Conservation (phyloP, 2,113 vertebrate genomes). For the Laterallus jamaicensis region DNA sequence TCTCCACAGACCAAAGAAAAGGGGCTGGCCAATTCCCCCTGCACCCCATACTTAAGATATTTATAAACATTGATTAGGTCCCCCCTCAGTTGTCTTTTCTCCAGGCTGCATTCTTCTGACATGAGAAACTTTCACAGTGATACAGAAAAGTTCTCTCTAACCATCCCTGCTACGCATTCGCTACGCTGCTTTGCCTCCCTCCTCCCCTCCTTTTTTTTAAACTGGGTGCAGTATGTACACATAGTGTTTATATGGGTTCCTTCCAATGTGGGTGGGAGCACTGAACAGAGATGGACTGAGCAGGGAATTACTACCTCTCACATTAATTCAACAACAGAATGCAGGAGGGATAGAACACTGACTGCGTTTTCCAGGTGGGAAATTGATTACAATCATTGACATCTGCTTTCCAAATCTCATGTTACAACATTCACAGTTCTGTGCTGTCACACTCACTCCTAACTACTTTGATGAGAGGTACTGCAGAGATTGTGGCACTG, state of each 20-base stretch:
- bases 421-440: not conserved
- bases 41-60: no score
- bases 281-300: not conserved
- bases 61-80: no score
- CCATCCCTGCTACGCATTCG: fast-evolving
- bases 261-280: not conserved
- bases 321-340: not conserved
- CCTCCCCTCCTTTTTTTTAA: not conserved
- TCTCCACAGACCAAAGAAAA: no score
- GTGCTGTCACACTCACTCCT: not conserved
- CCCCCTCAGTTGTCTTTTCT: no score
- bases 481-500: not conserved
- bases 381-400: not conserved
- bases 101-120: not conserved
- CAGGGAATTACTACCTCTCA: not conserved
- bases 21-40: no score
- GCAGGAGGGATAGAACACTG: not conserved
- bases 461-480: not conserved
- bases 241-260: not conserved
- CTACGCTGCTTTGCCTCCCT: not conserved
- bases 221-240: not conserved
- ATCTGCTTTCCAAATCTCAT: not conserved
- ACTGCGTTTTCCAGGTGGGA: not conserved
- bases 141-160: not conserved
- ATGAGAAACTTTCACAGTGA: not conserved